Conservation (phyloP, 1,140 invertebrate species). For the Zaprionus davidi region DNA sequence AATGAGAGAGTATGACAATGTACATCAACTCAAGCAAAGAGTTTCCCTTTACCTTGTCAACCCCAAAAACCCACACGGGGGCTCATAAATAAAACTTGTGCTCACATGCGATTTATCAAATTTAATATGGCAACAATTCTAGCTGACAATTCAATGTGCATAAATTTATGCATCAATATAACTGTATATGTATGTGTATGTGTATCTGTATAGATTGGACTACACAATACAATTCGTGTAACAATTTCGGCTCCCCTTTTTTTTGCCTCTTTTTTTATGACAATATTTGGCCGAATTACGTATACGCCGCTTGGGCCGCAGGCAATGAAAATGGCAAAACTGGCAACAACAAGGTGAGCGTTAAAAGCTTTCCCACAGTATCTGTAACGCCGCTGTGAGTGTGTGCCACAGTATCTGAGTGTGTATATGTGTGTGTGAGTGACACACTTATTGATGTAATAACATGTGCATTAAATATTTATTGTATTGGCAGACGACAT, state of each 20-base stretch:
- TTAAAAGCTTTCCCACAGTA: conserved; percentile 69
- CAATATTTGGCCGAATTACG: conserved; percentile 52
- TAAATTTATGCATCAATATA: conserved; percentile 43
- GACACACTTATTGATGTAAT: conserved; percentile 82
- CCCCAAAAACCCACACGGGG: background rate
- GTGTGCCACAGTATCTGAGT: conserved; percentile 10
- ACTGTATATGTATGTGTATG: background rate
- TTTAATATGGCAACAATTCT: conserved; percentile 58
- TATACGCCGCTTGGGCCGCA: conserved; percentile 53
- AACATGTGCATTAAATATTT: conserved; percentile 83
- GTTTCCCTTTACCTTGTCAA: background rate
- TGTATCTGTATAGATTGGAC: conserved; percentile 1
- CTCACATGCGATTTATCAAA: conserved; percentile 64
- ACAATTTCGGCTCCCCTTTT: conserved; percentile 21
- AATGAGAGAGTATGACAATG: background rate
- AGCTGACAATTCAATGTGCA: conserved; percentile 67
- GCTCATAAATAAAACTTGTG: conserved; percentile 51
- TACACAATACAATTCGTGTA: conserved; percentile 33
- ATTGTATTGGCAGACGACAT: conserved; percentile 81
- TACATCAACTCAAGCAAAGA: no score
- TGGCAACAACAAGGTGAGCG: conserved; percentile 55
- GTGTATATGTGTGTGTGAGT: conserved; percentile 45
- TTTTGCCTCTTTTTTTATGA: conserved; percentile 30
- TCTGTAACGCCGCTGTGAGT: conserved; percentile 14
- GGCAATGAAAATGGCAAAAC: conserved; percentile 42